These are phyloP conservation scores for Xestia xanthographa DNA, from an alignment of 2,888 invertebrate genomes.

Conservation along the genomic window DNA sequence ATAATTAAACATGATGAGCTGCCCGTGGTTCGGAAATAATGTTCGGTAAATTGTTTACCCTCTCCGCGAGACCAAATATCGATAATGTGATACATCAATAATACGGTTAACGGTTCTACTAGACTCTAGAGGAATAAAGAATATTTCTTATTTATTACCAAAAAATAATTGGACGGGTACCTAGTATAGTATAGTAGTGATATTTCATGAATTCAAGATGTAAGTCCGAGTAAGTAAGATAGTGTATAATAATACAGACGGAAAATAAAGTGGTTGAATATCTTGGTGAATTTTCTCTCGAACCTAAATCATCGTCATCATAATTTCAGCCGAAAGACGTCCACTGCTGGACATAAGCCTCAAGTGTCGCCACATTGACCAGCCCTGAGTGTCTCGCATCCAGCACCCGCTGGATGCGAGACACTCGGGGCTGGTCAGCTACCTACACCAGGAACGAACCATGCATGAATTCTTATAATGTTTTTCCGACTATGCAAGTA, in stretches of 20 bases:
- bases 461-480: neutral
- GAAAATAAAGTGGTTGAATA: too few relatives aligned
- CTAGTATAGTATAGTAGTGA: too few relatives aligned
- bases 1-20: constrained; percentile 7
- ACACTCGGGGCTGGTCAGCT: too few relatives aligned
- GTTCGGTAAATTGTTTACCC: constrained; percentile 15
- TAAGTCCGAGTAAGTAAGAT: too few relatives aligned
- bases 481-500: neutral
- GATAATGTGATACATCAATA: neutral
- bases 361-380: too few relatives aligned
- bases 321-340: too few relatives aligned
- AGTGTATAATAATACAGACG: too few relatives aligned
- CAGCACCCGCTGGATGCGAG: too few relatives aligned
- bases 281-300: neutral
- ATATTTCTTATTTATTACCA: neutral
- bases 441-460: neutral
- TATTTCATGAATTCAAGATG: neutral
- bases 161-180: neutral
- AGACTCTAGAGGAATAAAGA: neutral
- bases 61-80: constrained; percentile 12
- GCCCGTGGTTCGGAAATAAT: neutral
- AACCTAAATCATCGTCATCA: neutral
- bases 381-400: too few relatives aligned
- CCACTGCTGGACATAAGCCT: too few relatives aligned
- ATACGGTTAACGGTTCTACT: neutral